Evolutionary conservation across 2,888 invertebrate genomes (phyloP).

Genomic region (Perizoma flavofasciatum): DNA sequence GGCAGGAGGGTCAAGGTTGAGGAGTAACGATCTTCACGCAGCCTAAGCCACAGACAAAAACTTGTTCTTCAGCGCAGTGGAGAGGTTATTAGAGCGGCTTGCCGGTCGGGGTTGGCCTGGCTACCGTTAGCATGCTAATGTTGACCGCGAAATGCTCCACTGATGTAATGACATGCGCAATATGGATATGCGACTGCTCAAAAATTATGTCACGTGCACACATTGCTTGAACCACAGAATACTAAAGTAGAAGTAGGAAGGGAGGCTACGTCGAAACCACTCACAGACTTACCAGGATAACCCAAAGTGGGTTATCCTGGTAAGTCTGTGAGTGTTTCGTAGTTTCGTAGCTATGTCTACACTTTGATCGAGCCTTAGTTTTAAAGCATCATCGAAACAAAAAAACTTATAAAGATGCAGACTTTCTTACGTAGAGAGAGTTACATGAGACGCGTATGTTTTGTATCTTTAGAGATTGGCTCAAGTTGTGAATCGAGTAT

Average conservation of each 20-base stretch:
- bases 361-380: not conserved
- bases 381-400: not conserved
- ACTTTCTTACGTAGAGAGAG: not conserved
- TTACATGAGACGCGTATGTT: not conserved
- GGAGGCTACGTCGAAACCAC: not conserved
- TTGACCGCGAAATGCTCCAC: constrained; percentile 66
- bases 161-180: constrained; percentile 65
- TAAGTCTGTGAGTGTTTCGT: too few species aligned
- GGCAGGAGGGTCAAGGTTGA: not conserved
- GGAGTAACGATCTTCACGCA: constrained; percentile 26
- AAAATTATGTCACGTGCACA: constrained; percentile 42
- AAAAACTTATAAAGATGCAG: not conserved
- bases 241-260: too few species aligned
- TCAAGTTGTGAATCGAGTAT: constrained; percentile 22
- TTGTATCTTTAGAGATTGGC: constrained; percentile 9
- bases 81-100: constrained; percentile 51
- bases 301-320: too few species aligned
- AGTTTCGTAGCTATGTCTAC: constrained; percentile 5
- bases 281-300: constrained; percentile 8
- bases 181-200: constrained; percentile 49
- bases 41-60: constrained; percentile 15
- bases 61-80: constrained; percentile 34
- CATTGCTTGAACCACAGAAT: too few species aligned
- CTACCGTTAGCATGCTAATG: constrained; percentile 78
- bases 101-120: constrained; percentile 42